Base-by-base conservation (phyloP, 1,140 invertebrate genomes). In the Dreissena polymorpha region DNA sequence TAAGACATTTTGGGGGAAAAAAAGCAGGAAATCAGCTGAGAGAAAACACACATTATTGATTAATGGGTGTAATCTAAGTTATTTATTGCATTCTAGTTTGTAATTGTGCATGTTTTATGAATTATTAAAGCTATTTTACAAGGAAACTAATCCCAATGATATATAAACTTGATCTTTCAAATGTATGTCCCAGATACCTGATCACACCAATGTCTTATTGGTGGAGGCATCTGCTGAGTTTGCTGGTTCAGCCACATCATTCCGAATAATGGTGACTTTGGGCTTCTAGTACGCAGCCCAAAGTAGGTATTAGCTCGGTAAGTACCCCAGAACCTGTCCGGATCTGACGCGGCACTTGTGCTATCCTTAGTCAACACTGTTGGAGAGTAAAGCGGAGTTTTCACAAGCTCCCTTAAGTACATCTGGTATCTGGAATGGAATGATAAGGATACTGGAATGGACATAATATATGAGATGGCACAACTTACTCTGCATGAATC, bases 211-310 rank as follows among this genome's bases (percentile, higher is more conserved):
- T 99, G 98, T 68, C 98, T 96, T 8, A 93, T 77, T 8, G 88
- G 88, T 23, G 92, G 91, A 23, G 89, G 89, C 88, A 90, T 89
- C 21, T 87, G 77, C 49, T 78, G 74, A 0, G 87, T 90, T 50
- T 88, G 90, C 73, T 95, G 95, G 0, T 97, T 95, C 86, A 97
- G 98, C 99, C 99, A 99, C 98, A 99, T 99, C 0, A 99, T 93
- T 2, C 93, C 98, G 90, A 97, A 96, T 0, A 98, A 95, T 12
- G 97, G 94, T 0, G 98, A 99, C 71, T 96, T 93, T 0, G 97
- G 96, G 90, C 97, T 96, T 86, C 98, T 94, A 1, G 96, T 97
- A 93, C 98, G 97, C 87, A 99, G 92, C 0, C 98, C 94, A 91
- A 95, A 95, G 86, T 95, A 99, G 12, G 96, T 94, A 7, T 96